Evolutionary conservation across 2,888 invertebrate genomes (phyloP), one percentile per base, ranked within the genome.

Genomic region (Liopterus haemorrhoidalis): DNA sequence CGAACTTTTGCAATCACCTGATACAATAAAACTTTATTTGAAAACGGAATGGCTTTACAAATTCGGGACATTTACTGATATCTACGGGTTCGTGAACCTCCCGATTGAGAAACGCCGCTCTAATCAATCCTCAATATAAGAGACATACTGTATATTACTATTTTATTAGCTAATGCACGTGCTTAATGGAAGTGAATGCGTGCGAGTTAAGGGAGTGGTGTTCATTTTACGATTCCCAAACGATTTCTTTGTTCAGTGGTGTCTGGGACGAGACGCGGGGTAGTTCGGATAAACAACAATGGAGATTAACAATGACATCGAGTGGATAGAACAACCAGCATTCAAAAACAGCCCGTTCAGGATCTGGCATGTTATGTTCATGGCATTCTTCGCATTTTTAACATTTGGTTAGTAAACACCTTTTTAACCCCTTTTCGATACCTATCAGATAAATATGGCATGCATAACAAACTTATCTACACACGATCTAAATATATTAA

Each of bases 351-450:
- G 88, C 55, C 81, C 79, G 18, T 77, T 91, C 59, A 73, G 86
- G 51, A 74, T 84, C 39, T 91, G 91, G 91, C 90, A 91, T 63
- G 72, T 87, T 43, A 76, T 86, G 60, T 82, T 86, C 61, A 70
- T 86, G 49, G 78, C 78, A 58, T 69, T 82, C 45, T 79, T 79
- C 35, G 77, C 76, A 39, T 60, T 82, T 47, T 69, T 79, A 36
- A 67, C 78, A 46, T 58, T 84, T 49, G 74, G 85, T 85, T 70
- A 63, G 63, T 32, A 20, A 20, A 33, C 18, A 9, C 11, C n/a
- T 39, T 39, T 20, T 27, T 11, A 38, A 32, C 22, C n/a, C n/a
- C n/a, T n/a, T n/a, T n/a, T n/a, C n/a, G n/a, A n/a, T n/a, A n/a
- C n/a, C n/a, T n/a, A n/a, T n/a, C n/a, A n/a, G n/a, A n/a, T n/a